Conservation (phyloP, 1,140 invertebrate species). For the Rhagoletis zephyria region DNA sequence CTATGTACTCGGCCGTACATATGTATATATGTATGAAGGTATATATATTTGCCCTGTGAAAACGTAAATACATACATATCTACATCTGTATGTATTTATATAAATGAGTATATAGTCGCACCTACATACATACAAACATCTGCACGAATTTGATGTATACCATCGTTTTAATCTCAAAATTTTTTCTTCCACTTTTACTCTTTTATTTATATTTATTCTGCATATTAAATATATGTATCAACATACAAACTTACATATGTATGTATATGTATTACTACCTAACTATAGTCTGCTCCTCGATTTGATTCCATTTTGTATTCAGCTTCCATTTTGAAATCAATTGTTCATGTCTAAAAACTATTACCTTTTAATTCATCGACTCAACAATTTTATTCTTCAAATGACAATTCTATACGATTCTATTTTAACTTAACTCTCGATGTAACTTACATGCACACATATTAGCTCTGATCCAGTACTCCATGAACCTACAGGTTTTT, state of each 20-base stretch:
- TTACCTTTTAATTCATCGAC: constrained; percentile 25
- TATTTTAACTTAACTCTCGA: no score
- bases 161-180: constrained; percentile 39
- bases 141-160: constrained; percentile 40
- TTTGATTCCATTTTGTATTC: constrained; percentile 18
- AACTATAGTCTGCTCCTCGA: not conserved
- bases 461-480: no score
- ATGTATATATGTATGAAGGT: not conserved
- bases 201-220: constrained; percentile 41
- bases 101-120: not conserved
- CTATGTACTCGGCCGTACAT: not conserved
- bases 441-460: no score
- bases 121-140: not conserved
- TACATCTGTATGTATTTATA: not conserved
- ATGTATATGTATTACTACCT: not conserved
- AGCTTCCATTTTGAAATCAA: not conserved
- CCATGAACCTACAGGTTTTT: no score
- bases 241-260: no score
- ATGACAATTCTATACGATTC: no score
- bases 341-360: not conserved
- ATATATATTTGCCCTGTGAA: not conserved
- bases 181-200: constrained; percentile 41
- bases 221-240: not conserved
- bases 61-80: not conserved
- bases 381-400: not conserved